Evolutionary conservation across 2,888 invertebrate genomes (phyloP).

Genomic region (Parnassius apollo): DNA sequence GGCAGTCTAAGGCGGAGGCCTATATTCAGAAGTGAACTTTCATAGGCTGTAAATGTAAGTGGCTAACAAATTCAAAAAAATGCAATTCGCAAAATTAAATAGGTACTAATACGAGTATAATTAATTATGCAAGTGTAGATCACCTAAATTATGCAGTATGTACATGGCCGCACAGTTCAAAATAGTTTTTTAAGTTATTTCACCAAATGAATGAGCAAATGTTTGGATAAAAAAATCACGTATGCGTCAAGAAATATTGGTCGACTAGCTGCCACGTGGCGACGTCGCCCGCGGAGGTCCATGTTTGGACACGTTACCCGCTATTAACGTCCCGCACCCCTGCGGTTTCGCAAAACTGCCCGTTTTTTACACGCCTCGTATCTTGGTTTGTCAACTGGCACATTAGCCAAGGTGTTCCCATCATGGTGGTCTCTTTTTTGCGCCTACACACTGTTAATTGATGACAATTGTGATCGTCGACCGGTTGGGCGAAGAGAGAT

Average conservation of each 20-base stretch:
- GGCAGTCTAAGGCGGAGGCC: no score
- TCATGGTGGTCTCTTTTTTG: constrained; percentile 71
- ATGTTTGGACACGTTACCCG: constrained; percentile 66
- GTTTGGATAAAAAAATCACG: constrained; percentile 9
- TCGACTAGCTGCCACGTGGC: constrained; percentile 44
- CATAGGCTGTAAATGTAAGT: no score
- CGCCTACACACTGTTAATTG: constrained; percentile 67
- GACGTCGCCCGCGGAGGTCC: constrained; percentile 55
- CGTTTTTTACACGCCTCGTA: constrained; percentile 45
- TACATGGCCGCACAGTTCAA: no score
- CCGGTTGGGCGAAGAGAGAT: constrained; percentile 70
- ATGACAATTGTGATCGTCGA: constrained; percentile 75
- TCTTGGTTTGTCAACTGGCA: constrained; percentile 73
- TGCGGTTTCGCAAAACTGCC: constrained; percentile 60
- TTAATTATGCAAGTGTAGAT: no score
- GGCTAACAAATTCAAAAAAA: no score
- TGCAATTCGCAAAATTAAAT: no score
- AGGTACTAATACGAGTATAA: no score
- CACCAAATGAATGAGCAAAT: background rate
- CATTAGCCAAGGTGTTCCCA: constrained; percentile 76
- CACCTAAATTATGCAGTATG: no score
- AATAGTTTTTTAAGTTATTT: no score
- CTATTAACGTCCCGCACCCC: constrained; percentile 60
- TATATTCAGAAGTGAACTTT: no score
- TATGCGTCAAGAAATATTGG: background rate